Percentiles rank a stretch among this genome's conserved stretches.
These are phyloP conservation scores for Merodon equestris DNA, from an alignment of 2,888 invertebrate genomes.

Conservation along the genomic window DNA sequence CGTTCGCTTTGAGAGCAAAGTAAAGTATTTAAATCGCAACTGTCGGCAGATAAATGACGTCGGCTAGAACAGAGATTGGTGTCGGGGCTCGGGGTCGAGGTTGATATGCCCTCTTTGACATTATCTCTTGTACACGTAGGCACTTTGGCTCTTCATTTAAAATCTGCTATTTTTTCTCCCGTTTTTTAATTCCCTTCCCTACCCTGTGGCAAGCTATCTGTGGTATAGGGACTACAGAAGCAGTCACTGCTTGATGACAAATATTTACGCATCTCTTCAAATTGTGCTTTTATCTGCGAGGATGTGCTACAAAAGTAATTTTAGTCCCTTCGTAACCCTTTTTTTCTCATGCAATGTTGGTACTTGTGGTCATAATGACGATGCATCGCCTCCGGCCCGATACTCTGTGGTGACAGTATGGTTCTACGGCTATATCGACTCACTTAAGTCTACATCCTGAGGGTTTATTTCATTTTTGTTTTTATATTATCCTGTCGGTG, in stretches of 20 bases:
- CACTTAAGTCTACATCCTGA: conserved; percentile 26
- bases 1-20: conserved; percentile 52
- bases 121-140: conserved; percentile 53
- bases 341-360: background rate
- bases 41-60: conserved; percentile 54
- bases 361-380: conserved; percentile 1
- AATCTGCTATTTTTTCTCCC: conserved; percentile 21
- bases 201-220: too few species aligned
- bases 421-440: conserved; percentile 11
- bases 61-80: conserved; percentile 8
- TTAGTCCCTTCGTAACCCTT: conserved; percentile 22
- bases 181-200: conserved; percentile 3
- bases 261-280: conserved; percentile 69
- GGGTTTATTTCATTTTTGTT: conserved; percentile 11
- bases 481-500: background rate
- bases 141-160: conserved; percentile 62
- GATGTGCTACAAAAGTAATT: conserved; percentile 46
- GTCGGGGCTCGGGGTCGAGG: conserved; percentile 26
- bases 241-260: conserved; percentile 59
- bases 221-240: conserved; percentile 56
- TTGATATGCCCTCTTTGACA: conserved; percentile 46
- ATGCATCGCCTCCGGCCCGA: conserved; percentile 24
- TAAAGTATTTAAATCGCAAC: conserved; percentile 62
- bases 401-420: conserved; percentile 17
- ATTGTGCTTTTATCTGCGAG: conserved; percentile 66